Evolutionary conservation across 2,888 invertebrate species (phyloP), one percentile per base, ranked within the genome.

Genomic region (Xestobium rufovillosum): DNA sequence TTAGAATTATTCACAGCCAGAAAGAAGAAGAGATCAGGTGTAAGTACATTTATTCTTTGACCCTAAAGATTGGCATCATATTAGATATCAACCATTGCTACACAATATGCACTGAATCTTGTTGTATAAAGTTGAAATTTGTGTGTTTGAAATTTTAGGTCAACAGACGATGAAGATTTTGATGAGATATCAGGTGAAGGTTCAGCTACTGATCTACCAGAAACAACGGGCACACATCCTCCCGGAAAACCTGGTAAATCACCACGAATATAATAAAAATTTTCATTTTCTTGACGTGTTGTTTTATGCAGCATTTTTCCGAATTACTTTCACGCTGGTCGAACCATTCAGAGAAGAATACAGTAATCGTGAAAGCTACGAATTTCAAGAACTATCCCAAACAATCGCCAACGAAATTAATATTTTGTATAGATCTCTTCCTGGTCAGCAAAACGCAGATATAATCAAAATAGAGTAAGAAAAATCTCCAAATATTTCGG

Each of bases 391-490:
- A 37, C 65, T 83, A 44, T 73, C 80, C 6, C 63, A 63, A 6
- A 69, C 73, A 12, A 58, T 85, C 17, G 72, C 75, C 0, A 64
- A 68, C 12, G 73, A 73, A 1, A 69, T 85, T 6, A 74, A 79
- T 42, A 59, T 63, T 2, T 60, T 83, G 3, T 79, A 74, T 50
- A 65, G 67, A 4, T 48, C 50, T 32, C 45, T 68, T 16, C 73
- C 72, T 0, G 80, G 80, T 27, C 68, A 68, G 3, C 77, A 78
- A 51, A 66, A 68, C 3, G 73, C 78, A 1, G 76, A 71, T 38
- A 73, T 85, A 11, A 73, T 84, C 12, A 75, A 77, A 45, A 77
- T 83, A 55, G 73, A 78, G 85, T 85, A 64, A 77, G 80, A n/a
- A n/a, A n/a, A n/a, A n/a, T n/a, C n/a, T n/a, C n/a, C n/a, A n/a